A percentile compares a stretch with the other conserved stretches of the same genome.
Evolutionary conservation across 2,888 invertebrate species (phyloP).

Genomic region (Microctonus brassicae): DNA sequence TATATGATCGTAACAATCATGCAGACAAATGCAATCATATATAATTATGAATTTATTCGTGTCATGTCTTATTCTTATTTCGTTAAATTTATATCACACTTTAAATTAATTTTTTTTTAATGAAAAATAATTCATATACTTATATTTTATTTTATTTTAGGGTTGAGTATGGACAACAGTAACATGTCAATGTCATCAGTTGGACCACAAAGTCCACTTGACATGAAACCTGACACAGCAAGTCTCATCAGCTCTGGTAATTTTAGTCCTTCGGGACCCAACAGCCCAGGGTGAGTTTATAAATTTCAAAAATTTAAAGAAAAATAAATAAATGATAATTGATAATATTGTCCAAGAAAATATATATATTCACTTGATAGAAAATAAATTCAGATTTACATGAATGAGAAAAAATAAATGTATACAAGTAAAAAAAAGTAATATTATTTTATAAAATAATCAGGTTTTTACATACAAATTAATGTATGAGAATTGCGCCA

Average conservation of each 20-base stretch:
- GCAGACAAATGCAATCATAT: constrained; percentile 50
- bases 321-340: not conserved
- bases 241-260: constrained; percentile 75
- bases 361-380: no score
- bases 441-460: not conserved
- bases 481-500: constrained; percentile 49
- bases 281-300: constrained; percentile 73
- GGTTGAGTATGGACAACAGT: constrained; percentile 81
- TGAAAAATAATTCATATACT: constrained; percentile 7
- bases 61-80: not conserved
- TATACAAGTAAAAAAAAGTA: not conserved
- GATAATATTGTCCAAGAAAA: not conserved
- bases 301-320: not conserved
- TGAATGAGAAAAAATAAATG: no score
- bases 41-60: not conserved
- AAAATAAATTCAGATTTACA: no score
- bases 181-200: constrained; percentile 77
- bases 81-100: no score
- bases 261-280: constrained; percentile 75
- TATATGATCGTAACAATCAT: constrained; percentile 39
- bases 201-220: constrained; percentile 87
- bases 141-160: no score
- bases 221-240: constrained; percentile 91
- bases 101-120: not conserved
- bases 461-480: not conserved